Conservation (phyloP, 2,888 invertebrate genomes). For the Dinocampus coccinellae region DNA sequence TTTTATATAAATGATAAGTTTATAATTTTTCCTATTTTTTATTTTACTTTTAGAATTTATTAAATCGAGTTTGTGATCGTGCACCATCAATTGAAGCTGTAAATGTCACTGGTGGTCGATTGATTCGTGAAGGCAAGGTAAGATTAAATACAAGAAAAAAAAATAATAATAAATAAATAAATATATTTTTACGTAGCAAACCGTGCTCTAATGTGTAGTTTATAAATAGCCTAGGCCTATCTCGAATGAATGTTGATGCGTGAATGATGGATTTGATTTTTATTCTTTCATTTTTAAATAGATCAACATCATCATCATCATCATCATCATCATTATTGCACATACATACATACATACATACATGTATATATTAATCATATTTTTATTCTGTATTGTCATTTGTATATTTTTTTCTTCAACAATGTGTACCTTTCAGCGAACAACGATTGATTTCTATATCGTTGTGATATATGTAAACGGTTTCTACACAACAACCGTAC, state of each 20-base stretch:
- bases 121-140: constrained; percentile 98
- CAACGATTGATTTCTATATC: constrained; percentile 48
- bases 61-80: constrained; percentile 93
- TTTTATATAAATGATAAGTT: neutral
- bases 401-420: constrained; percentile 31
- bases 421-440: constrained; percentile 53
- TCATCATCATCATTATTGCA: constrained; percentile 36
- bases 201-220: constrained; percentile 35
- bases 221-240: constrained; percentile 55
- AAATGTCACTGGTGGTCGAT: constrained; percentile 94
- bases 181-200: constrained; percentile 47
- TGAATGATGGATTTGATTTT: constrained; percentile 54
- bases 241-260: constrained; percentile 56
- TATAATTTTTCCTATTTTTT: neutral
- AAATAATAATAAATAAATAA: constrained; percentile 75
- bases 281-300: constrained; percentile 31
- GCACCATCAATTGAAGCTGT: constrained; percentile 95
- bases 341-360: constrained; percentile 11
- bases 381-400: constrained; percentile 19
- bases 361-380: constrained; percentile 22
- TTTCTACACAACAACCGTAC: constrained; percentile 48
- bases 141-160: constrained; percentile 79
- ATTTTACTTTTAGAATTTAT: constrained; percentile 80
- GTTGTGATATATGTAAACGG: constrained; percentile 21
- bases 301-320: constrained; percentile 5